These are phyloP conservation scores for Diachrysia chrysitis DNA, from an alignment of 2,888 invertebrate genomes.

Conservation along the genomic window DNA sequence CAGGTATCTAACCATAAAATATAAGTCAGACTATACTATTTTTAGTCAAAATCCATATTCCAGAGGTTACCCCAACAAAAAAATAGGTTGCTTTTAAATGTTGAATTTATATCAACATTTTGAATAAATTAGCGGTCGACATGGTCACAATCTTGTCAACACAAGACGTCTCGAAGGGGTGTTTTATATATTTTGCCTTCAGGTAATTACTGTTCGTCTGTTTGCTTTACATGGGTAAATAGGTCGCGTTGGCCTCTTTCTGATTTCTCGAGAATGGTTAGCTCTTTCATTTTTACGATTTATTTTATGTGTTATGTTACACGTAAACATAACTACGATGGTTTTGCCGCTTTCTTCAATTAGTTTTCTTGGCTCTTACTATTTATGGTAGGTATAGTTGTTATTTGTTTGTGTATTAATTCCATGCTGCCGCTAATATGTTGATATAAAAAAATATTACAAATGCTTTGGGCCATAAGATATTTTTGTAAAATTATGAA, in stretches of 20 bases:
- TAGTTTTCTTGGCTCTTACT: constrained; percentile 2
- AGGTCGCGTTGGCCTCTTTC: constrained; percentile 21
- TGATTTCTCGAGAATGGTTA: constrained; percentile 11
- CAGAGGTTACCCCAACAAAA: neutral
- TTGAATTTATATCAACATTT: neutral
- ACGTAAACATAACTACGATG: constrained; percentile 23
- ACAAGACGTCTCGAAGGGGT: constrained; percentile 8
- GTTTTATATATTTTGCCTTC: constrained; percentile 26
- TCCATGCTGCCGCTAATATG: neutral
- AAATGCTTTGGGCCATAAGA: too few relatives aligned
- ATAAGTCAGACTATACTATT: too few relatives aligned
- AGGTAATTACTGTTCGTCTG: constrained; percentile 28
- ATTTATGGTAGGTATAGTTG: neutral
- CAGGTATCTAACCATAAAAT: too few relatives aligned
- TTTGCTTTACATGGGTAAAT: constrained; percentile 21
- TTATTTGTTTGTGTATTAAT: neutral
- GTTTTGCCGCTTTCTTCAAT: constrained; percentile 16
- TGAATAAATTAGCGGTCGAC: neutral
- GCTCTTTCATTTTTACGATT: constrained; percentile 34
- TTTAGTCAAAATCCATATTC: too few relatives aligned
- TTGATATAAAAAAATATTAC: too few relatives aligned
- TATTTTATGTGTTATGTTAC: constrained; percentile 33
- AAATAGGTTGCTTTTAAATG: neutral
- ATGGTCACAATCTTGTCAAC: neutral
- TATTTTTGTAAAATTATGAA: too few relatives aligned